Conservation (phyloP, 2,888 invertebrate species). For the Philereme transversata region DNA sequence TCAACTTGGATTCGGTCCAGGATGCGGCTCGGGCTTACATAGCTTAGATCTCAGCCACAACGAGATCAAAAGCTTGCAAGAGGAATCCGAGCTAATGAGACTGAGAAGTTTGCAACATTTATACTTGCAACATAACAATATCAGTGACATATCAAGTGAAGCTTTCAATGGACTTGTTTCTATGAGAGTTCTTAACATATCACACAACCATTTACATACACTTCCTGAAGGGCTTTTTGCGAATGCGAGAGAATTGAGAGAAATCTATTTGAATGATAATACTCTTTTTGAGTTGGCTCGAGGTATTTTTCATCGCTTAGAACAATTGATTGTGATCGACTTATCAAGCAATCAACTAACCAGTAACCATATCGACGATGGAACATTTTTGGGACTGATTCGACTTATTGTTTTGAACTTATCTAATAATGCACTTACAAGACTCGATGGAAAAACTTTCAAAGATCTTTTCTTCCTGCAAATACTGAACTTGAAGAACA, state of each 20-base stretch:
- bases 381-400: slow-evolving; percentile 93
- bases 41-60: slow-evolving; percentile 92
- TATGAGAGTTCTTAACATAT: slow-evolving; percentile 92
- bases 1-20: slow-evolving; percentile 87
- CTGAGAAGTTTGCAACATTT: slow-evolving; percentile 91
- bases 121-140: slow-evolving; percentile 92
- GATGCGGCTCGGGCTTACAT: slow-evolving; percentile 88
- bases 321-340: slow-evolving; percentile 93
- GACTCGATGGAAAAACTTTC: slow-evolving; percentile 92
- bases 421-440: slow-evolving; percentile 93
- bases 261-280: slow-evolving; percentile 93
- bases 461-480: slow-evolving; percentile 94
- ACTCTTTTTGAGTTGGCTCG: slow-evolving; percentile 92
- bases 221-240: slow-evolving; percentile 93
- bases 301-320: slow-evolving; percentile 92
- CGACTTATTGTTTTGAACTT: slow-evolving; percentile 93
- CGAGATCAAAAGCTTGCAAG: slow-evolving; percentile 88
- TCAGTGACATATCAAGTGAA: slow-evolving; percentile 90
- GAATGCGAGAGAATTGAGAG: slow-evolving; percentile 91
- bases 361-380: slow-evolving; percentile 92
- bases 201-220: slow-evolving; percentile 92
- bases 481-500: slow-evolving; percentile 93
- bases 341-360: slow-evolving; percentile 93
- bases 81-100: slow-evolving; percentile 89
- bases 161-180: slow-evolving; percentile 91